Base-by-base conservation (phyloP, 2,113 vertebrate genomes). In the Formicarius rufipectus region DNA sequence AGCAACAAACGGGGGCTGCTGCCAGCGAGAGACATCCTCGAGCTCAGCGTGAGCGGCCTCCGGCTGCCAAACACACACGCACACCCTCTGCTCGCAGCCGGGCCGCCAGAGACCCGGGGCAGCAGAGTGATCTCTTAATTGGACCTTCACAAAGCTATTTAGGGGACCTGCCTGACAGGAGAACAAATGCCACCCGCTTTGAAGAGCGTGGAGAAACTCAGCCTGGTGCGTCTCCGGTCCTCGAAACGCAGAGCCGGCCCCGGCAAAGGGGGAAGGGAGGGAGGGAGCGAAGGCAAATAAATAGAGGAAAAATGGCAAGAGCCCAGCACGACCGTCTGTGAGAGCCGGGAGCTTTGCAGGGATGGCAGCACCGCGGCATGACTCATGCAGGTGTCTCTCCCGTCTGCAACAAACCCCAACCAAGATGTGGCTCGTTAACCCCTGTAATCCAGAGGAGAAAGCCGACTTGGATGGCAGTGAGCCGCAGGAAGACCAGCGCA, bases 301-400 rank as follows among this genome's bases (percentile, higher is more conserved):
- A 92, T 19, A 78, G 80, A 87, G 85, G 85, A 71, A 72, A 45
- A 84, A 89, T 72, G 89, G 89, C 94, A 82, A 91, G 82, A 42
- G 82, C 84, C 94, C 95, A 87, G 40, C 4, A 2, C 15, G 5
- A 19, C 25, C 50, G 73, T 27, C 64, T 75, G 92, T 3, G 4
- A 0, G 68, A 75, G 87, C 68, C 0, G 64, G 37, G 89, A 81
- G 95, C 90, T 93, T 15, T 31, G 95, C 60, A 10, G 96, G 30
- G 84, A 87, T 12, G 93, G 91, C 93, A 94, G 91, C 95, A 15
- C 68, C 47, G 12, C 50, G 27, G 42, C 91, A 18, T 60, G 89
- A 80, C 91, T 95, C 93, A 71, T 12, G 93, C 96, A 95, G 93
- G 96, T 96, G 95, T 79, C 89, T 64, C 75, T 92, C 69, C 85